phyloP scores from a whole-genome alignment of 1,140 invertebrate genomes.

The Pygmarrhopalites habei region DNA sequence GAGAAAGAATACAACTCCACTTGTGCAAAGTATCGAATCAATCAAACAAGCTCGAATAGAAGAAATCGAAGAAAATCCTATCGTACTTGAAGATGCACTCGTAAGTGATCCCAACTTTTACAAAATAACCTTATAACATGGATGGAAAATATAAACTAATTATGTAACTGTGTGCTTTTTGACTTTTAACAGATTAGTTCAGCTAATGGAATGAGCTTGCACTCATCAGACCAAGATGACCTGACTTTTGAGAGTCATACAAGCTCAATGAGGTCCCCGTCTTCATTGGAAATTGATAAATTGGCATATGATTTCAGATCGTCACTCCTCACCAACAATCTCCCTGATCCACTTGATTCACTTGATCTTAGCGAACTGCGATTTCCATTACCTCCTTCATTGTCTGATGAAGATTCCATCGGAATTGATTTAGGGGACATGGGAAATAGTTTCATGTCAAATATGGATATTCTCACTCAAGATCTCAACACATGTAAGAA shows the following conservation, averaged over 20 bases:
- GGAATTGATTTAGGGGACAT: too few relatives aligned
- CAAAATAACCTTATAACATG: too few relatives aligned
- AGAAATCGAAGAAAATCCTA: not conserved
- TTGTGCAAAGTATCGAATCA: conserved; percentile 20
- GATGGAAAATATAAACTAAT: too few relatives aligned
- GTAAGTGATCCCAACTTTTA: too few relatives aligned
- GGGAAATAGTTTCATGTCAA: too few relatives aligned
- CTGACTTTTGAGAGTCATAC: not conserved
- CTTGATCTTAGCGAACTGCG: not conserved
- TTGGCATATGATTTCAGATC: conserved; percentile 23
- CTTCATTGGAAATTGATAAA: conserved; percentile 22
- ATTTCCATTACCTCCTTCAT: not conserved
- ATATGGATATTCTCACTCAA: too few relatives aligned
- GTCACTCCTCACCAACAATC: conserved; percentile 16
- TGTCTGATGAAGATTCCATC: too few relatives aligned
- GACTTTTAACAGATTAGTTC: too few relatives aligned
- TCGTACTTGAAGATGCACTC: not conserved
- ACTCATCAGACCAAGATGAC: not conserved
- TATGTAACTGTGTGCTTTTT: too few relatives aligned
- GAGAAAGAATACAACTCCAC: conserved; percentile 23
- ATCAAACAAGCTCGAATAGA: not conserved
- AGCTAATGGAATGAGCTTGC: not conserved
- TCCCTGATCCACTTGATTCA: not conserved
- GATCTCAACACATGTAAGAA: too few relatives aligned
- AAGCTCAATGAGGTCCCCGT: not conserved